phyloP scores from a whole-genome alignment of 2,888 invertebrate species.

The Punctoribates punctum region DNA sequence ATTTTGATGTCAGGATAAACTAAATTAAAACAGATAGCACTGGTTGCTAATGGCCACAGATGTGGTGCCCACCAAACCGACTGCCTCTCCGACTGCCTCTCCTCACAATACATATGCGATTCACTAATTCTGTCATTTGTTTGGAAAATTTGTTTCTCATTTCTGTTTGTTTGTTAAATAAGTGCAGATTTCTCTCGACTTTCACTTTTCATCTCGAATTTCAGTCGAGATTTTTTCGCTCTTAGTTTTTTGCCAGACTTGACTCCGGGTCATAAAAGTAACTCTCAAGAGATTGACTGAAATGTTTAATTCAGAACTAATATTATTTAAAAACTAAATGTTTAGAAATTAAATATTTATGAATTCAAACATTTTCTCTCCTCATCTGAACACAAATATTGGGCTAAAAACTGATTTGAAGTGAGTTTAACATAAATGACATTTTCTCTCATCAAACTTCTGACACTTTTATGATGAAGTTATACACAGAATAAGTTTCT shows the following conservation, averaged over 20 bases:
- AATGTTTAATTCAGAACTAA: neutral
- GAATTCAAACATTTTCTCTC: neutral
- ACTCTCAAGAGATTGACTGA: neutral
- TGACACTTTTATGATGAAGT: conserved; percentile 22
- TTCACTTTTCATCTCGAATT: neutral
- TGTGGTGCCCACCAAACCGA: neutral
- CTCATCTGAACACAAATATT: conserved; percentile 5
- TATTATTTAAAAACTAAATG: neutral
- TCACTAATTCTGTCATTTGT: neutral
- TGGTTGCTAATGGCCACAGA: neutral
- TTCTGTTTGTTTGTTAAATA: neutral
- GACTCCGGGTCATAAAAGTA: neutral
- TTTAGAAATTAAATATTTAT: neutral
- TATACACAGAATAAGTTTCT: neutral
- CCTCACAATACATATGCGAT: neutral
- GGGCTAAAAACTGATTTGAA: neutral
- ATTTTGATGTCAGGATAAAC: neutral
- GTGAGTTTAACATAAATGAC: conserved; percentile 7
- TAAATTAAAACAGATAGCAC: conserved; percentile 12
- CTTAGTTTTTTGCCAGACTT: neutral
- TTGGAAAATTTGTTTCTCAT: neutral
- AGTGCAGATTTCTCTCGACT: neutral
- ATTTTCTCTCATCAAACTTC: conserved; percentile 1
- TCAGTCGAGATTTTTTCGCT: too few species aligned
- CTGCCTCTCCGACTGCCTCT: too few species aligned